Base-by-base conservation (phyloP, 2,797 vertebrate species). In the Argentina silus region DNA sequence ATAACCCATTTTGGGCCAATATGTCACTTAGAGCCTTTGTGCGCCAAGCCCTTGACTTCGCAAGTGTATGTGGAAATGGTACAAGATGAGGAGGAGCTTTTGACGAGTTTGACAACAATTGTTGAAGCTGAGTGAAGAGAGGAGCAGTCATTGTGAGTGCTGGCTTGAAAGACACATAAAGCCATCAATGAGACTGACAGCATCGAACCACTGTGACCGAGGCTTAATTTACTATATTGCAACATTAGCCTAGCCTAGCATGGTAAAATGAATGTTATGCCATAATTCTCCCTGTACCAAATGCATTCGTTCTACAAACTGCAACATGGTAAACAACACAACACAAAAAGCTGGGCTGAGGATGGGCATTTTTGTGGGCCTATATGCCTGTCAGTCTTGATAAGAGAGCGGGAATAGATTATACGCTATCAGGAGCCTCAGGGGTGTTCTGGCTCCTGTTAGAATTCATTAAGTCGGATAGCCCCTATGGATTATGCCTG, bases 401-500 rank as follows among this genome's bases (percentile, higher is more conserved):
- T 92, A 87, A 84, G 73, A 84, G 84, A 81, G 79, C 76, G 82
- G 73, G 93, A 94, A 94, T 87, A 92, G 93, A 94, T 93, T 83
- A 84, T 79, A 77, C 83, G 86, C 83, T 86, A 86, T 81, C 92
- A 83, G 72, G 86, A 88, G 87, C 90, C 91, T 90, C 83, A 17
- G 63, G 93, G 92, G 80, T 77, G 75, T 67, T 12, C 84, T 82
- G 89, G 88, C 89, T 88, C 88, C 85, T 89, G 92, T 93, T 93
- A 88, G 86, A 82, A 94, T 94, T 93, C 85, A 93, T 93, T 92
- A 94, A 94, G 86, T 86, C 82, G 79, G 90, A 89, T 90, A 91
- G 87, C 91, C 90, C 93, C 94, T 84, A 87, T 88, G 94, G 94
- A 92, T 92, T 91, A 95, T 91, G 89, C 91, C 85, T 90, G 94